phyloP scores from a whole-genome alignment of 2,888 invertebrate genomes.

The Acronicta psi region DNA sequence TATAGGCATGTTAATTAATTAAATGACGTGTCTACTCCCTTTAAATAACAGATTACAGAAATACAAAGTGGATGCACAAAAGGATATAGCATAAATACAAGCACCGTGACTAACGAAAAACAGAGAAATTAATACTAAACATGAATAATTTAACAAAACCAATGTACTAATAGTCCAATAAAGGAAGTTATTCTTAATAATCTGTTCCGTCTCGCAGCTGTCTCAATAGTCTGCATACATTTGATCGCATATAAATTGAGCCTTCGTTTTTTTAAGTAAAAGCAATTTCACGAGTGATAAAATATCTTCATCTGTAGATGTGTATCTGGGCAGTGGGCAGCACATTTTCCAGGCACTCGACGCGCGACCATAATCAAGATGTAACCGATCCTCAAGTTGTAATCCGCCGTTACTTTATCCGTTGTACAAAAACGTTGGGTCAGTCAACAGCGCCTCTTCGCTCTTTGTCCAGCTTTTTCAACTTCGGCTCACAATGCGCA shows the following conservation, averaged over 20 bases:
- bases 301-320: slow-evolving; percentile 59
- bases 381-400: slow-evolving; percentile 70
- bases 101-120: background rate
- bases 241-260: slow-evolving; percentile 45
- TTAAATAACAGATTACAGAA: too few relatives aligned
- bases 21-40: too few relatives aligned
- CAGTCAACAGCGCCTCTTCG: slow-evolving; percentile 80
- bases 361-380: slow-evolving; percentile 57
- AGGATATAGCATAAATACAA: background rate
- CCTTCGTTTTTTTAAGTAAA: slow-evolving; percentile 51
- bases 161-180: background rate
- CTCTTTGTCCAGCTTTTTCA: slow-evolving; percentile 80
- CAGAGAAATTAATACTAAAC: background rate
- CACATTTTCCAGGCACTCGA: slow-evolving; percentile 59
- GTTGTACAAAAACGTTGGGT: slow-evolving; percentile 74
- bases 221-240: slow-evolving; percentile 18
- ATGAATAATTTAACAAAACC: background rate
- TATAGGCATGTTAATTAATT: too few relatives aligned
- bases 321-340: slow-evolving; percentile 63
- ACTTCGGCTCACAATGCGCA: slow-evolving; percentile 78
- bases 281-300: slow-evolving; percentile 78
- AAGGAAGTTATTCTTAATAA: slow-evolving; percentile 6
- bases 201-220: slow-evolving; percentile 15
- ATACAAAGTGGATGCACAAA: too few relatives aligned
- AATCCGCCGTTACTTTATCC: slow-evolving; percentile 69